Percentiles rank a stretch among this genome's conserved stretches.
These are phyloP conservation scores for Pionites leucogaster DNA, from an alignment of 2,113 vertebrate genomes.

Conservation along the genomic window DNA sequence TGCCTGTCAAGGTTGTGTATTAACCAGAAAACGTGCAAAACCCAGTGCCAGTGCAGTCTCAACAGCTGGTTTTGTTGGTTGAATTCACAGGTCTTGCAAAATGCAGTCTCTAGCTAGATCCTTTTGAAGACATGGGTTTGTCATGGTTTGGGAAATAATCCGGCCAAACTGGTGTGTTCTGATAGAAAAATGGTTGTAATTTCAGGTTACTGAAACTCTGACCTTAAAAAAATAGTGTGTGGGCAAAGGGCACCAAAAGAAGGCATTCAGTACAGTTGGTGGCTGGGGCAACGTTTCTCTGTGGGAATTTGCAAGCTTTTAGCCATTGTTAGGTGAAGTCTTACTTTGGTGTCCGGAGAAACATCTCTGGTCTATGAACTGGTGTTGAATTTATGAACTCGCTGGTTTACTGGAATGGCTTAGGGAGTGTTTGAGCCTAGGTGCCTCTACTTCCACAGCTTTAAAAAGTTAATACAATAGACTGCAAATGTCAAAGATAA, in stretches of 20 bases:
- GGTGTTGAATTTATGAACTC: background rate
- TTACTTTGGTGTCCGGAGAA: background rate
- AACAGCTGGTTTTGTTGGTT: background rate
- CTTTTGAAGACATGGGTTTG: background rate
- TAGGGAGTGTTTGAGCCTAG: background rate
- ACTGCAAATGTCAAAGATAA: background rate
- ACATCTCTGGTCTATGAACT: background rate
- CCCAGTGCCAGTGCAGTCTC: background rate
- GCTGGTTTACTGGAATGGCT: background rate
- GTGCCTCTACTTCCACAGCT: background rate
- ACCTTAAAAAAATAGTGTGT: background rate
- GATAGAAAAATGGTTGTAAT: background rate
- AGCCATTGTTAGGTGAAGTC: background rate
- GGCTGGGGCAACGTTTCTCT: background rate
- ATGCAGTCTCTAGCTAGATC: background rate
- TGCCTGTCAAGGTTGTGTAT: background rate
- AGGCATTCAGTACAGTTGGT: background rate
- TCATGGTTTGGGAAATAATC: background rate
- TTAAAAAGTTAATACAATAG: background rate
- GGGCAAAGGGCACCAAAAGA: background rate
- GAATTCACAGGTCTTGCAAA: background rate
- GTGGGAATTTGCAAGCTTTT: background rate
- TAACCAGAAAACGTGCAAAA: background rate
- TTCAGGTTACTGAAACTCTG: background rate
- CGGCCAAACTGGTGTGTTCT: background rate